Percentiles rank a stretch among this genome's conserved stretches.
Evolutionary conservation across 2,113 vertebrate genomes (phyloP).

Genomic region (Paedocypris sp.): DNA sequence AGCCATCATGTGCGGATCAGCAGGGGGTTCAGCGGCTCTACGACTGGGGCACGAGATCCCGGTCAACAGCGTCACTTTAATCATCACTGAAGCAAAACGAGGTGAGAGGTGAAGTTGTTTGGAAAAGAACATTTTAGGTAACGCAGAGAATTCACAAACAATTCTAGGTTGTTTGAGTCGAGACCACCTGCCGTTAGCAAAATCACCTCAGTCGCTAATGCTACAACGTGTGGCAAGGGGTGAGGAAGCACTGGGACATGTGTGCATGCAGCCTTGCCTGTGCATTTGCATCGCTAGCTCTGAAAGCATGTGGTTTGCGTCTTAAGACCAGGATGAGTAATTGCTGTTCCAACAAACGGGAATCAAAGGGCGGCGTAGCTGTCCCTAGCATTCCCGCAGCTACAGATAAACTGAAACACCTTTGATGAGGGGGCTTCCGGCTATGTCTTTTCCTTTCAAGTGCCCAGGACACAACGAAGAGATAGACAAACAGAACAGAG

Average conservation of each 20-base stretch:
- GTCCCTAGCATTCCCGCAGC: neutral
- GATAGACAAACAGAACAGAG: neutral
- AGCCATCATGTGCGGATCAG: slow-evolving; percentile 1
- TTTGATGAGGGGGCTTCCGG: slow-evolving; percentile 1
- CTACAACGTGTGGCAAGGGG: neutral
- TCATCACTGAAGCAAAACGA: neutral
- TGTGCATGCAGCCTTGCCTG: neutral
- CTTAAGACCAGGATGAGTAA: neutral
- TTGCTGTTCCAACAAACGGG: neutral
- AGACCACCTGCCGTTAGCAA: neutral
- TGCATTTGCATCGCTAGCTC: neutral
- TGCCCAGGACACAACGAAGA: neutral
- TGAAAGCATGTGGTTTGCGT: neutral
- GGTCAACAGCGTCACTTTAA: neutral
- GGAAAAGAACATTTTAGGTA: neutral
- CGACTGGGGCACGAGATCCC: neutral
- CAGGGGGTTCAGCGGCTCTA: neutral
- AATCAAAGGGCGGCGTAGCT: neutral
- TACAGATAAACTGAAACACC: slow-evolving; percentile 10
- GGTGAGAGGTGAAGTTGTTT: neutral
- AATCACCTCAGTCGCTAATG: neutral
- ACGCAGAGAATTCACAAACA: neutral
- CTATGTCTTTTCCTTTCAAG: neutral
- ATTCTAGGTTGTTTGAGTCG: neutral
- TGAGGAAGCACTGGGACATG: neutral